phyloP scores from a whole-genome alignment of 2,797 vertebrate species.

The Poecilia wingei region DNA sequence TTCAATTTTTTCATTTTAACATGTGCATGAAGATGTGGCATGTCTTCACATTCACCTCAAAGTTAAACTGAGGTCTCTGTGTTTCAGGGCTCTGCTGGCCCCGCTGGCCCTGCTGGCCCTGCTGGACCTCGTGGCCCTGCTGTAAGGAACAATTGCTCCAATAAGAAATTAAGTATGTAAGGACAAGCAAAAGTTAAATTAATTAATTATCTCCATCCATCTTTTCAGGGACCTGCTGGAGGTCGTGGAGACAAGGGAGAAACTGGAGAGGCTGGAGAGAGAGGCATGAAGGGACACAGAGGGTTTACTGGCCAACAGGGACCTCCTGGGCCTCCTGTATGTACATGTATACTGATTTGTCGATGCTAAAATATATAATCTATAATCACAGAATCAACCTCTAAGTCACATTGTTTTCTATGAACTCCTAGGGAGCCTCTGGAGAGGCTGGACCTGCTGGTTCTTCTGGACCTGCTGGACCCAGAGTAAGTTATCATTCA shows the following conservation, averaged over 20 bases:
- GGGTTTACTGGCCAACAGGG: slow-evolving; percentile 98
- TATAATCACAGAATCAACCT: background rate
- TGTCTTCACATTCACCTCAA: slow-evolving; percentile 6
- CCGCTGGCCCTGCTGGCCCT: slow-evolving; percentile 85
- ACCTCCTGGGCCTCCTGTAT: slow-evolving; percentile 89
- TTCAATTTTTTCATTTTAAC: background rate
- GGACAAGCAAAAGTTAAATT: background rate
- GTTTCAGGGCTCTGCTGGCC: slow-evolving; percentile 88
- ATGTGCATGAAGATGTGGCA: background rate
- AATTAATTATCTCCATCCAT: background rate
- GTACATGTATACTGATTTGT: slow-evolving; percentile 57
- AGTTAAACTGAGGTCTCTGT: slow-evolving; percentile 2
- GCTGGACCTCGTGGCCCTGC: slow-evolving; percentile 90
- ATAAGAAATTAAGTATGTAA: background rate
- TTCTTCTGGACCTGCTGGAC: slow-evolving; percentile 90
- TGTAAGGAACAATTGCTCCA: slow-evolving; percentile 82
- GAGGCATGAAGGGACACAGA: slow-evolving; percentile 99
- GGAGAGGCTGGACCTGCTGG: slow-evolving; percentile 96
- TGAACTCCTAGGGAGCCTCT: slow-evolving; percentile 81
- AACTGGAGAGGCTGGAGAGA: slow-evolving; percentile 93
- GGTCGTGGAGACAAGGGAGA: slow-evolving; percentile 98
- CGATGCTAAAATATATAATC: background rate
- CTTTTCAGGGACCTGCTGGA: slow-evolving; percentile 86
- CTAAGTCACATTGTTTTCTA: slow-evolving; percentile 30
- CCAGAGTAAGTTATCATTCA: slow-evolving; percentile 86